These are phyloP conservation scores for Fistularia tabacaria DNA, from an alignment of 2,797 vertebrate genomes.

Conservation along the genomic window DNA sequence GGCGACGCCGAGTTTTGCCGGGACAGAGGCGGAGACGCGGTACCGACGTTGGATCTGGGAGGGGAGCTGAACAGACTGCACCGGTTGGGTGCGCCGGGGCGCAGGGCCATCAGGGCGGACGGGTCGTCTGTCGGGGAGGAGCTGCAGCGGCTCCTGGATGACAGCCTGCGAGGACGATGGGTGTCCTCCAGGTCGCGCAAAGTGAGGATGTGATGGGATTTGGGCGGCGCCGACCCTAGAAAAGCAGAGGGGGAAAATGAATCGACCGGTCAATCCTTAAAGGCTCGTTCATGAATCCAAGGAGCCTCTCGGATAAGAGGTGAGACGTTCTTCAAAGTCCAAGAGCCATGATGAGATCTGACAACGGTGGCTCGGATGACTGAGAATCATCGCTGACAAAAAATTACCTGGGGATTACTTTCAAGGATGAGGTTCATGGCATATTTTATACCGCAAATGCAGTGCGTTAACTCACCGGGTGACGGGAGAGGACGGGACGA, in stretches of 20 bases:
- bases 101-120: conserved; percentile 45
- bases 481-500: conserved; percentile 85
- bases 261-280: too few species aligned
- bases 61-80: conserved; percentile 66
- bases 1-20: conserved; percentile 58
- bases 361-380: too few species aligned
- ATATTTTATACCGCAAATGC: neutral
- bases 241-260: neutral
- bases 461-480: conserved; percentile 71
- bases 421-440: neutral
- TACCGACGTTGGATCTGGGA: conserved; percentile 50
- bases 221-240: conserved; percentile 65
- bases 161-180: conserved; percentile 78
- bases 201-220: conserved; percentile 85
- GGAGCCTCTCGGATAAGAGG: too few species aligned
- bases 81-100: conserved; percentile 57
- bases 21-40: conserved; percentile 60
- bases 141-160: conserved; percentile 71
- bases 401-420: neutral
- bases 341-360: too few species aligned
- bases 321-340: too few species aligned
- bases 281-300: too few species aligned
- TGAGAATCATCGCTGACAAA: too few species aligned
- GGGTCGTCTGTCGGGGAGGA: conserved; percentile 71
- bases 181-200: conserved; percentile 85